phyloP scores from a whole-genome alignment of 2,113 vertebrate genomes.

The Actenoides lindsayi region DNA sequence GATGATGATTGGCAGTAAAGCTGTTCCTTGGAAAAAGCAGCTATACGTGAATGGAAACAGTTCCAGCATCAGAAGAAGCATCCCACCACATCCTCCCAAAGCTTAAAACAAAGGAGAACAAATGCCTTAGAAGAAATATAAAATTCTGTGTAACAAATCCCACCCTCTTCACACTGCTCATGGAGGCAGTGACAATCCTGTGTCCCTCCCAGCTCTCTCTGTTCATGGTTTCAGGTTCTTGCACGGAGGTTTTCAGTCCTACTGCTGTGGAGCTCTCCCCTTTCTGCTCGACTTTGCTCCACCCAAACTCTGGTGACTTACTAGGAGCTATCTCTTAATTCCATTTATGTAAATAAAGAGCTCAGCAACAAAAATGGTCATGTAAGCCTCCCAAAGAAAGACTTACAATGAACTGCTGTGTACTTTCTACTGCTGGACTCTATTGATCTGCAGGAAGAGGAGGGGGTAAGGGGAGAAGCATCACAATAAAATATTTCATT shows the following conservation, averaged over 20 bases:
- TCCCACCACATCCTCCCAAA: not conserved
- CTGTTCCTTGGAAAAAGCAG: not conserved
- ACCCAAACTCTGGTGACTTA: not conserved
- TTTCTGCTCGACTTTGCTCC: not conserved
- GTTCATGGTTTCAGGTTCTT: not conserved
- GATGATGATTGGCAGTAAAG: not conserved
- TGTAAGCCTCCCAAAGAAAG: not conserved
- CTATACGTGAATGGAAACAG: not conserved
- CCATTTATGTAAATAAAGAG: not conserved
- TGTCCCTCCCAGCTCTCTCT: not conserved
- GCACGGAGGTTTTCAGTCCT: not conserved
- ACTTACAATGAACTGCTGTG: not conserved
- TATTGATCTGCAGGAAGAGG: not conserved
- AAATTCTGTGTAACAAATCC: not conserved
- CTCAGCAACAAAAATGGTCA: not conserved
- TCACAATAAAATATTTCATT: not conserved
- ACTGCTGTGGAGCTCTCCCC: not conserved
- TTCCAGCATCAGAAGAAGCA: not conserved
- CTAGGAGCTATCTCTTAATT: not conserved
- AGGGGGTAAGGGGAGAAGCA: rapidly evolving
- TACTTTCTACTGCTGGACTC: not conserved
- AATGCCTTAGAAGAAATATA: not conserved
- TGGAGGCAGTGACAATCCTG: not conserved
- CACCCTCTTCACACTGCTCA: rapidly evolving
- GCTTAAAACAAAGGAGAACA: not conserved